Evolutionary conservation across 2,888 invertebrate species (phyloP).

Genomic region (Standfussiana lucernea): DNA sequence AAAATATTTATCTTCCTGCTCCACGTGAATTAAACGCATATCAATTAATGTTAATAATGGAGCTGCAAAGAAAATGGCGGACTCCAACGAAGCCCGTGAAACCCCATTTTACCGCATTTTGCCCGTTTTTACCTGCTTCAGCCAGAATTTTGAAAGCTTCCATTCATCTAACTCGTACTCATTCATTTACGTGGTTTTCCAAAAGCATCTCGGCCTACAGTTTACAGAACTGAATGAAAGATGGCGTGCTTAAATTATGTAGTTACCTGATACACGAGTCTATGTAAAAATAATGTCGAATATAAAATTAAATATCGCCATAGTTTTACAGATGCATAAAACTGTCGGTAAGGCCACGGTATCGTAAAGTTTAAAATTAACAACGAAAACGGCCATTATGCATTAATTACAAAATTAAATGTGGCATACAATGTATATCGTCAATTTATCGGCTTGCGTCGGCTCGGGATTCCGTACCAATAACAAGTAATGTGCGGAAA

Average conservation of each 20-base stretch:
- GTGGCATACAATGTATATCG: slow-evolving; percentile 57
- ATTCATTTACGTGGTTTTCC: slow-evolving; percentile 54
- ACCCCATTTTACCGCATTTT: slow-evolving; percentile 46
- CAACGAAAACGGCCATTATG: slow-evolving; percentile 36
- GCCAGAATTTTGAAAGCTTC: slow-evolving; percentile 57
- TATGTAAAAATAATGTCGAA: slow-evolving; percentile 31
- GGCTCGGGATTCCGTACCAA: slow-evolving; percentile 42
- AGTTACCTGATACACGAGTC: slow-evolving; percentile 20
- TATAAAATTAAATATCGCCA: slow-evolving; percentile 25
- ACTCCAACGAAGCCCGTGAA: slow-evolving; percentile 33
- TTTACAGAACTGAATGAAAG: slow-evolving; percentile 24
- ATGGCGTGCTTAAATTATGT: slow-evolving; percentile 16
- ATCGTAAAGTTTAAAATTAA: slow-evolving; percentile 39
- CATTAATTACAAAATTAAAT: slow-evolving; percentile 55
- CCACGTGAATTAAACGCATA: slow-evolving; percentile 46
- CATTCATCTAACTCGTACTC: slow-evolving; percentile 59
- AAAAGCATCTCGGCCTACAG: slow-evolving; percentile 43
- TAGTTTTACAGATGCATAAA: slow-evolving; percentile 27
- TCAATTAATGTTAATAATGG: slow-evolving; percentile 51
- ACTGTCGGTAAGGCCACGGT: slow-evolving; percentile 44
- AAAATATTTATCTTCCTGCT: slow-evolving; percentile 29
- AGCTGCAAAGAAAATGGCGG: slow-evolving; percentile 43
- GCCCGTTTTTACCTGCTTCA: slow-evolving; percentile 47
- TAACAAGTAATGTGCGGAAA: slow-evolving; percentile 50
- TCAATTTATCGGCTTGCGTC: slow-evolving; percentile 56